Evolutionary conservation across 2,797 vertebrate species (phyloP), one percentile per base, ranked within the genome.

Genomic region (Eleutherodactylus coqui): DNA sequence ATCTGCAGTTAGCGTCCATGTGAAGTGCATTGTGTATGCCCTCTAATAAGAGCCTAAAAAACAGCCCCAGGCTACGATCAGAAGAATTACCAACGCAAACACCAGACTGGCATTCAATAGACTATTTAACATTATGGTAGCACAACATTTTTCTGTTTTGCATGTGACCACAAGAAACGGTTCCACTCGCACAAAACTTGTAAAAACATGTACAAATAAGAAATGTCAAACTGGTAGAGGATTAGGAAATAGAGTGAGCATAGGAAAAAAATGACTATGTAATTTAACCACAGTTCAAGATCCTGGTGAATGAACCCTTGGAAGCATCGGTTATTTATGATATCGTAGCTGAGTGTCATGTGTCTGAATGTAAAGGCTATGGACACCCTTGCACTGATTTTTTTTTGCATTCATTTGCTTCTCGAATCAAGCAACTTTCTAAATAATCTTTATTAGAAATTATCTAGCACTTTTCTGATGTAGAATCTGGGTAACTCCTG

Each of bases 1-100:
- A 87, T 87, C 75, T 79, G 64, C 49, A 72, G 41, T 51, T 60
- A 77, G 58, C 16, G 9, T 70, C 41, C 51, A 82, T 78, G 79
- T 77, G 79, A 82, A 82, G 36, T 51, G 55, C 51, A 73, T 34
- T 38, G 27, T 76, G 79, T 32, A 58, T 70, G 60, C 41, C 58
- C 55, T 76, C 24, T 58, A 60, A 67, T 41, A 53, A n/a, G 34
- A 79, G 29, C 21, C 27, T 72, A 41, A 64, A 19, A 62, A 82
- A 29, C 32, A 77, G 79, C 79, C 79, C 13, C 13, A 19, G 79
- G 85, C 21, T 82, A 70, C 43, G 72, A 76, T 67, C 34, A 81
- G 29, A 36, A 82, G 72, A 72, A 85, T 60, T 49, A 77, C 6
- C 8, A 36, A n/a, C 27, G 45, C 78, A 69, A 78, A 85, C 47